These are phyloP conservation scores for Pipa parva DNA, from an alignment of 2,113 vertebrate genomes.

Conservation along the genomic window DNA sequence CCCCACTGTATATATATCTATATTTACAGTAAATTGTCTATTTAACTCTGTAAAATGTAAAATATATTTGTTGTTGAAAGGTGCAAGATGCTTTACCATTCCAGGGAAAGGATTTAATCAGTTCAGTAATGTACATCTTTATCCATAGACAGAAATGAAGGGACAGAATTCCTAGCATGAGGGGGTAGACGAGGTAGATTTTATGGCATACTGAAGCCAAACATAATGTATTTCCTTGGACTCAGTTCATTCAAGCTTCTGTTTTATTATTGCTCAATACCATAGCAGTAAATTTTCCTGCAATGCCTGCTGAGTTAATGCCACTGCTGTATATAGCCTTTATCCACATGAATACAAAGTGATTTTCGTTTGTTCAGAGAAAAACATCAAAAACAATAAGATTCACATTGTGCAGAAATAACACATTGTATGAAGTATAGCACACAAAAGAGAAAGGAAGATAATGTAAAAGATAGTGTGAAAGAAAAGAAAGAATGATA, in stretches of 20 bases:
- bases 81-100: too few species aligned
- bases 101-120: too few species aligned
- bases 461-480: not conserved
- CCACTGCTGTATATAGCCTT: conserved; percentile 18
- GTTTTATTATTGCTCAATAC: conserved; percentile 34
- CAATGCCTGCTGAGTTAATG: conserved; percentile 33
- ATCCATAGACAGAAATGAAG: not conserved
- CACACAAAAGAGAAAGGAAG: not conserved
- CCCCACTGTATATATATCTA: too few species aligned
- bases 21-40: too few species aligned
- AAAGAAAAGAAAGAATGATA: too few species aligned
- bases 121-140: not conserved
- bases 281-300: conserved; percentile 14
- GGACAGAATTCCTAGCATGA: not conserved
- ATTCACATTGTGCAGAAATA: conserved; percentile 29
- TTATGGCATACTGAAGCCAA: not conserved
- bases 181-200: not conserved
- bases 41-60: too few species aligned
- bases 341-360: conserved; percentile 33
- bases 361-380: conserved; percentile 28
- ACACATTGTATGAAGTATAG: conserved; percentile 10
- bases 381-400: conserved; percentile 35
- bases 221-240: conserved; percentile 29
- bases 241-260: conserved; percentile 10
- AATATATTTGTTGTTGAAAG: too few species aligned